These are phyloP conservation scores for Ophion costatus DNA, from an alignment of 2,888 invertebrate species.

Conservation along the genomic window DNA sequence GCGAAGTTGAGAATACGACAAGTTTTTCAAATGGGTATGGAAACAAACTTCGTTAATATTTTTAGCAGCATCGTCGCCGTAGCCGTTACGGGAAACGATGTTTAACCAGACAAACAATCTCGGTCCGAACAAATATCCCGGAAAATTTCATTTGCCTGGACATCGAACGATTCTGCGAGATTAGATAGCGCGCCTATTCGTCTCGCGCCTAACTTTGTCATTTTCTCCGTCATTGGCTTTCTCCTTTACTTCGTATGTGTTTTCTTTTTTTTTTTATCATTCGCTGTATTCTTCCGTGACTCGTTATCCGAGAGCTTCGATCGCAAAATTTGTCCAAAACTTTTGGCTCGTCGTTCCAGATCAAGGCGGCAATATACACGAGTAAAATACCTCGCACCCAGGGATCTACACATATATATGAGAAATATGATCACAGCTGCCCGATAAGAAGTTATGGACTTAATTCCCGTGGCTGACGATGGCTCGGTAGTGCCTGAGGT, in stretches of 20 bases:
- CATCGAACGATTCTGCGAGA: background rate
- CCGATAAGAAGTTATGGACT: conserved; percentile 59
- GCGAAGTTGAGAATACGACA: background rate
- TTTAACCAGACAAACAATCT: too few relatives aligned
- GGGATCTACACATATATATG: background rate
- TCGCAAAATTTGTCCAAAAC: conserved; percentile 38
- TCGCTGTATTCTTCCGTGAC: conserved; percentile 19
- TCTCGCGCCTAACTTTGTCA: conserved; percentile 18
- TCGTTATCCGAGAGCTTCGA: conserved; percentile 31
- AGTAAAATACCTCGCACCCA: background rate
- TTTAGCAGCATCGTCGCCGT: too few relatives aligned
- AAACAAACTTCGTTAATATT: too few relatives aligned
- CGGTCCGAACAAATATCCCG: background rate
- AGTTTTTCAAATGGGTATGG: background rate
- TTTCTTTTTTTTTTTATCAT: background rate
- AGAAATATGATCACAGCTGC: conserved; percentile 37
- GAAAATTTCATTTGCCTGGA: background rate
- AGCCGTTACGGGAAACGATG: too few relatives aligned
- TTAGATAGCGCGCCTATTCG: background rate
- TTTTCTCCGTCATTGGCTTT: background rate
- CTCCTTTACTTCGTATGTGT: background rate
- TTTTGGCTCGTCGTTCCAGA: conserved; percentile 36
- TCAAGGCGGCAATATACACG: conserved; percentile 12
- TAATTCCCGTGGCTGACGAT: conserved; percentile 42
- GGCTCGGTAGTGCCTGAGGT: conserved; percentile 21